Evolutionary conservation across 2,888 invertebrate genomes (phyloP).

Genomic region (Lepidocyrtoides sp.): DNA sequence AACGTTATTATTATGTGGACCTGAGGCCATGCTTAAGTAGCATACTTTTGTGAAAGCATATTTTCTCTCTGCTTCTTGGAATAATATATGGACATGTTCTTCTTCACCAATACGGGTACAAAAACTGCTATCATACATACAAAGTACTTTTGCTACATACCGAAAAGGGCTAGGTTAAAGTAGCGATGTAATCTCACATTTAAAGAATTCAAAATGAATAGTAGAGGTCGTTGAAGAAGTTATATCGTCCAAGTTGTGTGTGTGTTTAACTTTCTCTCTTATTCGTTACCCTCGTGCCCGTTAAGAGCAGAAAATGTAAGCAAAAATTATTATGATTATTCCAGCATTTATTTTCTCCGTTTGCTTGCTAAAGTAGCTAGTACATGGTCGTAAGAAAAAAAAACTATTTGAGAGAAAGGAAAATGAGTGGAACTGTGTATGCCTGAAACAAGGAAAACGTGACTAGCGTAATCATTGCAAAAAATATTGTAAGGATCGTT

Average conservation of each 20-base stretch:
- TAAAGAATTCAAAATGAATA: conserved; percentile 56
- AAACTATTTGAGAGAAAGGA: conserved; percentile 2
- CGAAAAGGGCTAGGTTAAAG: not conserved
- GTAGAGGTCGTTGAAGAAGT: not conserved
- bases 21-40: conserved; percentile 56
- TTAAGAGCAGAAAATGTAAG: conserved; percentile 56
- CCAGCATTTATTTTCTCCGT: conserved; percentile 34
- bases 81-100: conserved; percentile 38
- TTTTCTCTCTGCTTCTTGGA: conserved; percentile 13
- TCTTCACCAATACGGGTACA: not conserved
- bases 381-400: not conserved
- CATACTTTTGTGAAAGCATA: conserved; percentile 53
- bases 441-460: conserved; percentile 39
- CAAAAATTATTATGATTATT: conserved; percentile 68
- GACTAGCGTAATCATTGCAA: conserved; percentile 61
- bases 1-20: conserved; percentile 32
- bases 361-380: conserved; percentile 5
- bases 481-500: conserved; percentile 38
- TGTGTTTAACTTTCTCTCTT: not conserved
- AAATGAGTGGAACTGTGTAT: not conserved
- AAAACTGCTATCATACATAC: conserved; percentile 48
- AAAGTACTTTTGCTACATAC: conserved; percentile 45
- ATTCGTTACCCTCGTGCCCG: not conserved
- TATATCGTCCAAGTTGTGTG: not conserved
- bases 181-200: conserved; percentile 43